These are phyloP conservation scores for Hiodon alosoides DNA, from an alignment of 2,113 vertebrate species.

Conservation along the genomic window DNA sequence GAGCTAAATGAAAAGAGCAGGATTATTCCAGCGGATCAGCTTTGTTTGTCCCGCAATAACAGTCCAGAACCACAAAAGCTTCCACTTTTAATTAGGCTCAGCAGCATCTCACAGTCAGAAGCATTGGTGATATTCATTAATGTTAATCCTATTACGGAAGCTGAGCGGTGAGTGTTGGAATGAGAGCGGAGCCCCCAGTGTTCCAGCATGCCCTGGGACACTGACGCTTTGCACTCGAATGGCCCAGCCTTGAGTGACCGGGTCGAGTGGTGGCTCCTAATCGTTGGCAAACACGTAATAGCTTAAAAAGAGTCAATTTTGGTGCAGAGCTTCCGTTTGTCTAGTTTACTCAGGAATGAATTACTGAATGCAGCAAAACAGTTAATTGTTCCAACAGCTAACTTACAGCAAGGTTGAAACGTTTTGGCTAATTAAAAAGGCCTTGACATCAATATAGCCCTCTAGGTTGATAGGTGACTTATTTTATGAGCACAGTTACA, in stretches of 20 bases:
- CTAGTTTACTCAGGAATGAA: no score
- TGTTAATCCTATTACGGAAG: constrained; percentile 52
- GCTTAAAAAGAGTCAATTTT: background rate
- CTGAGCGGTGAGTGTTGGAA: constrained; percentile 27
- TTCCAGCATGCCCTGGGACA: background rate
- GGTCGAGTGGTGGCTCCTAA: no score
- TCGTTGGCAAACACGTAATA: background rate
- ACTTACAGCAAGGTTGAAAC: no score
- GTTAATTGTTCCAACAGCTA: no score
- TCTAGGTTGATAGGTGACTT: background rate
- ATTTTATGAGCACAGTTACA: background rate
- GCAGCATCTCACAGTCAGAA: constrained; percentile 39
- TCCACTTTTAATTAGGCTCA: constrained; percentile 48
- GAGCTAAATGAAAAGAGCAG: background rate
- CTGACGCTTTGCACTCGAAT: background rate
- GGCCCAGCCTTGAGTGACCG: background rate
- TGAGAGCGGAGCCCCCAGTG: background rate
- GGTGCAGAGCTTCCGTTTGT: no score
- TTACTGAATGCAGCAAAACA: no score
- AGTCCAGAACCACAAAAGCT: constrained; percentile 25
- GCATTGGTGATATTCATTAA: constrained; percentile 52
- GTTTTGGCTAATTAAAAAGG: no score
- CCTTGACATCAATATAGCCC: background rate
- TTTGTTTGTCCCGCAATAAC: constrained; percentile 31
- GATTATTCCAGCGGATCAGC: constrained; percentile 34